Base-by-base conservation (phyloP, 2,113 vertebrate genomes). In the Ovis canadensis region DNA sequence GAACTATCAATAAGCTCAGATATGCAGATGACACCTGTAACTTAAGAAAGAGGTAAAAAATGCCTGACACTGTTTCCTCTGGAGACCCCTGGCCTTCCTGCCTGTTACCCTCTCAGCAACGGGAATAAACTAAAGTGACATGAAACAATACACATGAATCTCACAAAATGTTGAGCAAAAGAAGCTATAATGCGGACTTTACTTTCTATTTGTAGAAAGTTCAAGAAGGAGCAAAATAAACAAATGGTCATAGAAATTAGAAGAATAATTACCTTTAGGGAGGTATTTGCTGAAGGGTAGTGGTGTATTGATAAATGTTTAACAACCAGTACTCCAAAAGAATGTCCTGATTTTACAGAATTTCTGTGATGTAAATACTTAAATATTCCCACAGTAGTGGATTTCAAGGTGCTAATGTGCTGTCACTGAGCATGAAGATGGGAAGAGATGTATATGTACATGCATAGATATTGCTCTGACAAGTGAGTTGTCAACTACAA, bases 121-220 rank as follows among this genome's bases (percentile, higher is more conserved):
- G 2, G 19, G 52, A 95, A 81, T 52, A 48, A 88, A 45, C 17
- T 88, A 16, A 13, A 96, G 45, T n/a, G 64, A 16, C 45, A 33
- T 74, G 12, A 27, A 84, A 40, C 36, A 52, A 17, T 33, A 54
- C 19, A 60, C 40, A 86, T 52, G 55, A 62, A 40, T 54, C 19
- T 90, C 91, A 94, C 27, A 90, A 91, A 81, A 59, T 43, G 3
- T 8, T 77, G 48, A 82, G 48, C 5, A 74, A 82, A 94, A 55
- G 25, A 95, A 90, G 14, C 33, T 31, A 95, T n/a, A 57, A 4
- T 55, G 12, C 3, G 11, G 13, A 55, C 12, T 60, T 57, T 54
- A 40, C 59, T 82, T 92, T 82, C 14, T 36, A 43, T 36, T 90
- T 78, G 45, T 7, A 86, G 31, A 83, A 92, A 36, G 29, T 91